A percentile compares a stretch with the other conserved stretches of the same genome.
Evolutionary conservation across 1,140 invertebrate genomes (phyloP).

Genomic region (Ostrea edulis): DNA sequence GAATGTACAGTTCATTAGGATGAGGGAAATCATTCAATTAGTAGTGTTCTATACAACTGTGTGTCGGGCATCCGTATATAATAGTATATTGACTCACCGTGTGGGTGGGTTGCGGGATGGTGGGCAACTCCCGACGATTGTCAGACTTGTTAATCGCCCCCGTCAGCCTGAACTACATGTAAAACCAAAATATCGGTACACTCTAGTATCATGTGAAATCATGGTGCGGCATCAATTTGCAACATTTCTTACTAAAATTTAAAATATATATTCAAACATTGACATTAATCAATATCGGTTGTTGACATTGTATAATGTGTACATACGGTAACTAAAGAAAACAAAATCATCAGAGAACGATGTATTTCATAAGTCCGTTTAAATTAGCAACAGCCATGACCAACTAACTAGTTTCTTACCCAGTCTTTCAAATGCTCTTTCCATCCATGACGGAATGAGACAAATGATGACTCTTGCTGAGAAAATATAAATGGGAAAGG

Average conservation of each 20-base stretch:
- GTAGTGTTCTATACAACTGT: too few species aligned
- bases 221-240: too few species aligned
- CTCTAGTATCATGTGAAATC: background rate
- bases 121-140: background rate
- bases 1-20: too few species aligned
- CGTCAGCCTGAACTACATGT: background rate
- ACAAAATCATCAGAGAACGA: too few species aligned
- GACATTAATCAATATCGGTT: too few species aligned
- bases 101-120: background rate
- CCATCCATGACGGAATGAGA: slow-evolving; percentile 5
- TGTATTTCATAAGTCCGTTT: background rate
- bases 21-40: too few species aligned
- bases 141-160: background rate
- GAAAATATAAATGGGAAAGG: background rate
- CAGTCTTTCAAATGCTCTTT: background rate
- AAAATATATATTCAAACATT: too few species aligned
- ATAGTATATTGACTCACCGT: background rate
- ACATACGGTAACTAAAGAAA: too few species aligned
- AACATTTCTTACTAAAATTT: too few species aligned
- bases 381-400: background rate
- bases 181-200: background rate
- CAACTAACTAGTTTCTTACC: background rate
- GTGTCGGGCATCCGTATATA: too few species aligned
- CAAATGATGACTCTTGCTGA: background rate
- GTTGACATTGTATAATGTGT: too few species aligned